These are phyloP conservation scores for Alosa sapidissima DNA, from an alignment of 2,797 vertebrate species.

Conservation along the genomic window DNA sequence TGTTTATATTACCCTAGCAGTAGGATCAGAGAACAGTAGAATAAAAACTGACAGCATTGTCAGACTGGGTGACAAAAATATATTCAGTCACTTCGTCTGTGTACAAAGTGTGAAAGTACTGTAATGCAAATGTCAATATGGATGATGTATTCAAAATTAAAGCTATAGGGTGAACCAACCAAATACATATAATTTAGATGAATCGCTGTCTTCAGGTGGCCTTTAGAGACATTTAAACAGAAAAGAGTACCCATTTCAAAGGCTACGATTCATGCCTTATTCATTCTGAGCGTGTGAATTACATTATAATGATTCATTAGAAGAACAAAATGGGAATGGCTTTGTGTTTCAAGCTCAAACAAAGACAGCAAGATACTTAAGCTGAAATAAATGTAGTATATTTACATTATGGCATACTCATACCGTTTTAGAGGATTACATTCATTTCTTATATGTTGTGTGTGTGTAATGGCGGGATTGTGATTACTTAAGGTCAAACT, in stretches of 20 bases:
- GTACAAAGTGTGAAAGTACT: background rate
- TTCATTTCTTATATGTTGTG: background rate
- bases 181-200: background rate
- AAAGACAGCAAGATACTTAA: background rate
- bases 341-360: background rate
- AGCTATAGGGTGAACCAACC: background rate
- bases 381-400: background rate
- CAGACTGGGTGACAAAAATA: background rate
- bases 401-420: background rate
- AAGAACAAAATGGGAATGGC: conserved; percentile 13
- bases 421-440: background rate
- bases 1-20: background rate
- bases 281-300: background rate
- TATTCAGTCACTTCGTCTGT: background rate
- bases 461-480: background rate
- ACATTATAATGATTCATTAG: background rate
- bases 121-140: background rate
- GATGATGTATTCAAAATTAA: background rate
- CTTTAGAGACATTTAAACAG: conserved; percentile 8
- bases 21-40: background rate
- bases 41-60: background rate
- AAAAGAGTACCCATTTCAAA: background rate
- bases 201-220: background rate
- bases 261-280: background rate
- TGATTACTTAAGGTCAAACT: background rate